phyloP scores from a whole-genome alignment of 2,888 invertebrate genomes.

The Noctua janthe region DNA sequence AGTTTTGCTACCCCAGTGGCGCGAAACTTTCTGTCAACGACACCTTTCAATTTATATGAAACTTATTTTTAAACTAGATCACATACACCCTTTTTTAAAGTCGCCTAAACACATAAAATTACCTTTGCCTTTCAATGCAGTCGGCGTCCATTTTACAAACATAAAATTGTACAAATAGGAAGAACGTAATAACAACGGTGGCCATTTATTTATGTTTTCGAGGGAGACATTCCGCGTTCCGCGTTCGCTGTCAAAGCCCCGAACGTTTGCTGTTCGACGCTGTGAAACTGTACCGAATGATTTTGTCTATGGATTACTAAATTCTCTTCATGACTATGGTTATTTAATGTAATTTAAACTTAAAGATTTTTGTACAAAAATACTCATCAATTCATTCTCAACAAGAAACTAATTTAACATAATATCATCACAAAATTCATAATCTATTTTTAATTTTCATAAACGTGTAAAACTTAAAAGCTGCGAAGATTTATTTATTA shows the following conservation, averaged over 20 bases:
- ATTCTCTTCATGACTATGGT: not conserved
- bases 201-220: conserved; percentile 90
- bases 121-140: conserved; percentile 79
- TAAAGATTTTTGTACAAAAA: not conserved
- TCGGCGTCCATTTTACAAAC: conserved; percentile 89
- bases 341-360: too few relatives aligned
- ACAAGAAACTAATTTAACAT: not conserved
- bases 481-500: conserved; percentile 4
- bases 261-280: conserved; percentile 73
- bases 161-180: conserved; percentile 83
- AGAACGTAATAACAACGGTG: conserved; percentile 88
- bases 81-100: not conserved
- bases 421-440: not conserved
- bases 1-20: conserved; percentile 78
- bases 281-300: conserved; percentile 62
- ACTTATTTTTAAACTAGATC: conserved; percentile 56
- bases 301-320: conserved; percentile 66
- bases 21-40: conserved; percentile 86
- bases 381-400: not conserved
- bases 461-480: not conserved
- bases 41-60: conserved; percentile 75
- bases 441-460: not conserved
- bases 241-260: conserved; percentile 78
- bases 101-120: conserved; percentile 52
- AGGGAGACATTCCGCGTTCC: conserved; percentile 82